Conservation (phyloP, 2,888 invertebrate genomes). For the Trissoscelio sp. region DNA sequence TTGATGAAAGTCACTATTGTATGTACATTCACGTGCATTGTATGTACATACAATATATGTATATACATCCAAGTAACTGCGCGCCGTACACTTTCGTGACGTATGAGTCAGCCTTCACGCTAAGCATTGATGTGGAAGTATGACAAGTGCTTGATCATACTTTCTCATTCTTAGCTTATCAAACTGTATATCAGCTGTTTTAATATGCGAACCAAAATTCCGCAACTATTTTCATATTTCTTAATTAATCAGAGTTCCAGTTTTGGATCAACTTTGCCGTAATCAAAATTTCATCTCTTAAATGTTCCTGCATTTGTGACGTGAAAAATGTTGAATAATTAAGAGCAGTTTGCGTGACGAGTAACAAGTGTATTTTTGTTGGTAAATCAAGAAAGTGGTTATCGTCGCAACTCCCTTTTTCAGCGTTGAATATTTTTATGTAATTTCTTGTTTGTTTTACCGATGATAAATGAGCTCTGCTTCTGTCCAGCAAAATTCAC, state of each 20-base stretch:
- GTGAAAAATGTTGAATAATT: neutral
- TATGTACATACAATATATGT: constrained; percentile 1
- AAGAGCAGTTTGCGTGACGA: neutral
- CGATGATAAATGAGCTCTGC: constrained; percentile 4
- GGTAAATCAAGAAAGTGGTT: constrained; percentile 3
- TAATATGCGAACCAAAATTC: no score
- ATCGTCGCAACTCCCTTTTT: neutral
- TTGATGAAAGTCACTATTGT: constrained; percentile 40
- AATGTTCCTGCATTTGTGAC: no score
- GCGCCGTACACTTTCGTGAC: constrained; percentile 26
- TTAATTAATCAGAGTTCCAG: no score
- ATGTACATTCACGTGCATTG: constrained; percentile 15
- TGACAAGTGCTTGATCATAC: constrained; percentile 51
- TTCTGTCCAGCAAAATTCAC: constrained; percentile 10
- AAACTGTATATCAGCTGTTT: neutral
- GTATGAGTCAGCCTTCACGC: constrained; percentile 8
- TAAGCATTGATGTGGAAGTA: constrained; percentile 19
- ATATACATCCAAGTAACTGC: neutral
- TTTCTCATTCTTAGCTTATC: constrained; percentile 30
- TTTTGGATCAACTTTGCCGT: no score
- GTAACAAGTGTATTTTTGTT: constrained; percentile 6
- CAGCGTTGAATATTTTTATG: constrained; percentile 10
- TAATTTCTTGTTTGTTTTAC: constrained; percentile 2
- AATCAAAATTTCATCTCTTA: no score
- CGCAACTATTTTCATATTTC: no score